These are phyloP conservation scores for Yoshiicerus persimilis DNA, from an alignment of 1,140 invertebrate genomes.

Conservation along the genomic window DNA sequence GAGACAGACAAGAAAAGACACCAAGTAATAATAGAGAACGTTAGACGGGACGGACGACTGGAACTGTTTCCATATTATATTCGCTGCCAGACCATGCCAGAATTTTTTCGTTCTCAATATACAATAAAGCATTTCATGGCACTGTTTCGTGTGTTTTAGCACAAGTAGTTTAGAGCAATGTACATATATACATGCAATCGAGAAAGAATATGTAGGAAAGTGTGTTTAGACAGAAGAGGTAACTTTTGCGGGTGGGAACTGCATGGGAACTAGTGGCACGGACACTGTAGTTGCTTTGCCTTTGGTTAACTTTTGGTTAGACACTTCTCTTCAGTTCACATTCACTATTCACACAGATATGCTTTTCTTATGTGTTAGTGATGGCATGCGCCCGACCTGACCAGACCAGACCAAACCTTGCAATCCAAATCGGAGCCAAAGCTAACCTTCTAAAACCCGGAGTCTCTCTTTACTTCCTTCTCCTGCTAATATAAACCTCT, in stretches of 20 bases:
- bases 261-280: neutral
- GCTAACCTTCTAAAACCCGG: neutral
- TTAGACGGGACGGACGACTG: neutral
- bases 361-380: slow-evolving; percentile 1
- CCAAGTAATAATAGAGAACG: neutral
- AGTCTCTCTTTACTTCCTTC: neutral
- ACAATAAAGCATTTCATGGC: neutral
- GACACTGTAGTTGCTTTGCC: neutral
- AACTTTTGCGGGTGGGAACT: slow-evolving; percentile 9
- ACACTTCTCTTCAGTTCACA: neutral
- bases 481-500: neutral
- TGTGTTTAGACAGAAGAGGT: neutral
- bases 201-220: neutral
- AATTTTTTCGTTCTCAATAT: neutral
- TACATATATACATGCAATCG: neutral
- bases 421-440: neutral
- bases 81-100: no score
- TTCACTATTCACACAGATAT: neutral
- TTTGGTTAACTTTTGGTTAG: neutral
- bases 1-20: neutral
- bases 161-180: neutral
- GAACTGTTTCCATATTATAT: neutral
- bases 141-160: neutral
- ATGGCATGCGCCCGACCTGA: neutral
- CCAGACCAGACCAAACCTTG: neutral